Conservation (phyloP, 1,140 invertebrate species). For the Belonocnema kinseyi region DNA sequence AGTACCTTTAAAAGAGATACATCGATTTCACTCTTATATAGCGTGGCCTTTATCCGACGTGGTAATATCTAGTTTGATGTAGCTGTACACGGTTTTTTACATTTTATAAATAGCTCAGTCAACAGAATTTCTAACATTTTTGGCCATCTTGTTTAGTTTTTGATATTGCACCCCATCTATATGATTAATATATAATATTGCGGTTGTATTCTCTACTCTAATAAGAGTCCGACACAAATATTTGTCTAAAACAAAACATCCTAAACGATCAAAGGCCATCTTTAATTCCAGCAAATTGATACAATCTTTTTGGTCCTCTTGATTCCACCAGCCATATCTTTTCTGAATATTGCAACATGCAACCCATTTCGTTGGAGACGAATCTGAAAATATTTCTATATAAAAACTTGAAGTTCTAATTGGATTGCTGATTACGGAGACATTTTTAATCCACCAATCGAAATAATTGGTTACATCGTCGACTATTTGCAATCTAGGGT, state of each 20-base stretch:
- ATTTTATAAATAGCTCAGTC: too few species aligned
- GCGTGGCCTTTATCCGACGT: too few species aligned
- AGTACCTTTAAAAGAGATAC: too few species aligned
- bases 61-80: too few species aligned
- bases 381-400: conserved; percentile 33
- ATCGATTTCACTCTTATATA: too few species aligned
- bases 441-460: conserved; percentile 12
- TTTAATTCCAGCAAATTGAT: conserved; percentile 22
- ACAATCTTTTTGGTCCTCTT: neutral
- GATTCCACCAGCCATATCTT: conserved; percentile 14
- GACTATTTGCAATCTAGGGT: neutral
- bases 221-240: neutral
- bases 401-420: neutral
- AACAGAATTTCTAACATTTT: too few species aligned
- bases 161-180: conserved; percentile 10
- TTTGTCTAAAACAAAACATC: conserved; percentile 1
- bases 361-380: conserved; percentile 8
- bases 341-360: neutral
- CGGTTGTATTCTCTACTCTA: conserved; percentile 33
- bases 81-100: too few species aligned
- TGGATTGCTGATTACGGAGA: neutral
- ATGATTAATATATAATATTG: conserved; percentile 16
- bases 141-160: too few species aligned
- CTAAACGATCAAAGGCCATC: neutral
- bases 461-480: neutral